Evolutionary conservation across 2,797 vertebrate species (phyloP), one percentile per base, ranked within the genome.

Genomic region (Steatocranus sp.): DNA sequence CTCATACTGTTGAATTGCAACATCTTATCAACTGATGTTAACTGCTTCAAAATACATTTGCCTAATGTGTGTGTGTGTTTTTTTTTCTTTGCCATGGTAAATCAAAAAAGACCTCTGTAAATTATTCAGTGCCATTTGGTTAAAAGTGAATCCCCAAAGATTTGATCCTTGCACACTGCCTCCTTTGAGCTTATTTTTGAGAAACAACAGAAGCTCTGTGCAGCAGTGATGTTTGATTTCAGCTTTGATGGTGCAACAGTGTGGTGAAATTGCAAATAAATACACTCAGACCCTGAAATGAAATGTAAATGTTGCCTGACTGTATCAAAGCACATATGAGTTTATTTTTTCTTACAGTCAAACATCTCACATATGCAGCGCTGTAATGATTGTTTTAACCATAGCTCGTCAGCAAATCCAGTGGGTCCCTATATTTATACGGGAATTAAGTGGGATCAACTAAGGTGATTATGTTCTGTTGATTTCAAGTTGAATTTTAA

Each of bases 181-280:
- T 87, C 68, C 86, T 85, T 84, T 83, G 83, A 90, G 89, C 82
- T 90, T 83, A 79, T 91, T 90, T 88, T 84, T 87, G 53, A 82
- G 84, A 90, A 89, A 91, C 85, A 93, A 91, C 88, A 90, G 86
- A 83, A 49, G 85, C 88, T 85, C 76, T 50, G 27, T 86, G 83
- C 84, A 83, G 86, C 53, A 79, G 30, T 79, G 85, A 82, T 84
- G 87, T 87, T 83, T 92, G 88, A 93, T 86, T 88, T 89, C 34
- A 78, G 84, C 92, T 93, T 93, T 93, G 90, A 93, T 92, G 92
- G 78, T 50, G 91, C 90, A 93, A 93, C 86, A 83, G 68, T 80
- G 36, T 66, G 79, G 61, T 66, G 75, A 86, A 83, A 86, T 91
- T 93, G 88, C 85, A 87, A 80, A 90, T 87, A 83, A 79, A 88